Conservation (phyloP, 2,797 vertebrate species). For the Lutra lutra region DNA sequence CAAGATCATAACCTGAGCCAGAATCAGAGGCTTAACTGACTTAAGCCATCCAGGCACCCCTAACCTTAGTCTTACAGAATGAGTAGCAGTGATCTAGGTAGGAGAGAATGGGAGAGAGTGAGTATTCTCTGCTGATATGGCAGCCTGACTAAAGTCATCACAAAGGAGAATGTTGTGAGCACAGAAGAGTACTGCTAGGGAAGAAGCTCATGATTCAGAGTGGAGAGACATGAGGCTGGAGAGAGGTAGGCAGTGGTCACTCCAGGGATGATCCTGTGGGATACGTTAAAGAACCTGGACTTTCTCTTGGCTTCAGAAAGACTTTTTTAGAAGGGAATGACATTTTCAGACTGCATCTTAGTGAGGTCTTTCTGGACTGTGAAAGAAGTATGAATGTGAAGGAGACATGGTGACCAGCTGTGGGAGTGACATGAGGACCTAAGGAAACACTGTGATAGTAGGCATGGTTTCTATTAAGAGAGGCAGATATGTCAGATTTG, state of each 20-base stretch:
- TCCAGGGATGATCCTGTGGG: not conserved
- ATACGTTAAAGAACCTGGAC: not conserved
- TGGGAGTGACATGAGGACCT: not conserved
- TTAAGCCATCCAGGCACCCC: not conserved
- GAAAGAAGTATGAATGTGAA: not conserved
- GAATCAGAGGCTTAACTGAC: not conserved
- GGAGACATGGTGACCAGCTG: not conserved
- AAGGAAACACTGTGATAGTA: not conserved
- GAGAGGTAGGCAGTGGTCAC: not conserved
- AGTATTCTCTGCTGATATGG: not conserved
- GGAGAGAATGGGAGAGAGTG: not conserved
- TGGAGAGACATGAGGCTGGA: not conserved
- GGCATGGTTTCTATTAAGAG: not conserved
- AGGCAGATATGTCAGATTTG: not conserved
- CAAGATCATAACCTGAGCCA: not conserved
- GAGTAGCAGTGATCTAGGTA: not conserved
- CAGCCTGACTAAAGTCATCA: not conserved
- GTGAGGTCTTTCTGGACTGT: not conserved
- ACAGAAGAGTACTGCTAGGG: not conserved
- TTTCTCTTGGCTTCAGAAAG: not conserved
- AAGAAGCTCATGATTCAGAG: not conserved
- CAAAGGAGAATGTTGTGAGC: not conserved
- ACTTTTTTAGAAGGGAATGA: not conserved
- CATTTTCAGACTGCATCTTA: not conserved
- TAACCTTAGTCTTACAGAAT: not conserved